Base-by-base conservation (phyloP, 2,113 vertebrate genomes). In the Tympanuchus pallidicinctus region DNA sequence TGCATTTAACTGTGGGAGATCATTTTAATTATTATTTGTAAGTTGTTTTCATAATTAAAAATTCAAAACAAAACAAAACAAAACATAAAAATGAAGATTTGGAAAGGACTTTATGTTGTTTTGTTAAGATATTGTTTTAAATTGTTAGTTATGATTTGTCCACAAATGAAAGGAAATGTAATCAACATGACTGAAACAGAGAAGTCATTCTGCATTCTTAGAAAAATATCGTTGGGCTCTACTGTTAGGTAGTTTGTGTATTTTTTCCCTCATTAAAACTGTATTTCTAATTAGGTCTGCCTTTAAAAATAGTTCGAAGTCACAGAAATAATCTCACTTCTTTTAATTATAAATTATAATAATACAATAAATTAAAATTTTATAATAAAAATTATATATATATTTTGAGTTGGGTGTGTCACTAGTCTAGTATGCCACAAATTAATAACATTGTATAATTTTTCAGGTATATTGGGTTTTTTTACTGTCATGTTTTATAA, bases 1-100 rank as follows among this genome's bases (percentile, higher is more conserved):
- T 93, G 67, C 80, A 64, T 97, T 97, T 96, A 93, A 96, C 94
- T 91, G 88, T 90, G 80, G 78, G 81, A 59, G 94, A 79, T 93
- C 65, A 45, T 90, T 95, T 95, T 91, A 86, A 95, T 96, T 92
- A 91, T 92, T 92, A 89, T 90, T 94, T 95, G 92, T 38, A 74
- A 93, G 85, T 28, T 85, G 56, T 50, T 86, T 81, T 65, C 59
- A 11, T 60, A 38, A 36, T 38, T 86, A 77, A 86, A 36, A 48
- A 86, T 36, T 36, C 36, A 82, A 89, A 66, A 48, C 40, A 52
- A 24, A 45, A 8, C 10, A 38, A 38, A 1, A 50, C 48, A 50
- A 50, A 13, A 42, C 11, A 18, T 34, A 24, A 78, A 95, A 94
- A 48, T 32, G 8, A 91, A 93, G 13, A 47, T 64, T 11, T 65